Evolutionary conservation across 2,113 vertebrate genomes (phyloP).

Genomic region (Micronisus gabar): DNA sequence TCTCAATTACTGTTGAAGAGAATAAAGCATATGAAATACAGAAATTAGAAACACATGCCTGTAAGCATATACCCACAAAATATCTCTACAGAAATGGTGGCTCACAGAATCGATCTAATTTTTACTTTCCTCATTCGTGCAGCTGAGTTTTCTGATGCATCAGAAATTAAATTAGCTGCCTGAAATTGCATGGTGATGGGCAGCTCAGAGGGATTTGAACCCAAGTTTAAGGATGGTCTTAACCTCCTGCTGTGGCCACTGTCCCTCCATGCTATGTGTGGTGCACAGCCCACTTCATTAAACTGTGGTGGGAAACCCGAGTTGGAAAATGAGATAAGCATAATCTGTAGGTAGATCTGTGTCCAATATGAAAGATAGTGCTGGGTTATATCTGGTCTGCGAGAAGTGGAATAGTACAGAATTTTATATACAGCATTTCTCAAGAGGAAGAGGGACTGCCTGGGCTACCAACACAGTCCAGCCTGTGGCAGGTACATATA

Average conservation of each 20-base stretch:
- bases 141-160: neutral
- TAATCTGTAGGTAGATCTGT: neutral
- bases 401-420: neutral
- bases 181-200: neutral
- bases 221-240: neutral
- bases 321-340: neutral
- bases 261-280: neutral
- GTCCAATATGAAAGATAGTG: neutral
- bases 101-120: neutral
- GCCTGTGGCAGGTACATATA: neutral
- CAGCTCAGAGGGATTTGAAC: neutral
- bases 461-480: neutral
- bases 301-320: neutral
- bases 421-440: neutral
- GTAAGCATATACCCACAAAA: neutral
- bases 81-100: neutral
- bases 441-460: neutral
- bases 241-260: neutral
- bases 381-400: neutral
- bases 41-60: neutral
- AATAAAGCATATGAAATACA: neutral
- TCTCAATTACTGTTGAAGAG: neutral
- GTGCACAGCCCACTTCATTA: neutral
- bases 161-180: neutral
- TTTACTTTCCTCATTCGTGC: neutral